Conservation (phyloP, 2,113 vertebrate genomes). For the Hippopotamus amphibius region DNA sequence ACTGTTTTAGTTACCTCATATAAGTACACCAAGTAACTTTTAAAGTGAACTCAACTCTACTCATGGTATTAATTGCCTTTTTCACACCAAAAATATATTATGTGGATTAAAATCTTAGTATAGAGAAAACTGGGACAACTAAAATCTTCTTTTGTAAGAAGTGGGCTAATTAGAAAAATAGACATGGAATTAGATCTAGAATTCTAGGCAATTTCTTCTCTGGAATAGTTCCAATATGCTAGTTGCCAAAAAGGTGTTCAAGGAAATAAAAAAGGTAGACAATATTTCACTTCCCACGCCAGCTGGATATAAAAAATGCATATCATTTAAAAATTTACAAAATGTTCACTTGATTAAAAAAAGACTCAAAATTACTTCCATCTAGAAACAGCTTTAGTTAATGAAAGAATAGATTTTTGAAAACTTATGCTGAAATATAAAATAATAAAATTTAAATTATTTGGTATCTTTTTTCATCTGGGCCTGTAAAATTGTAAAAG, state of each 20-base stretch:
- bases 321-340: constrained; percentile 51
- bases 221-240: constrained; percentile 55
- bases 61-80: constrained; percentile 26
- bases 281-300: constrained; percentile 22
- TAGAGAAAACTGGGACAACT: constrained; percentile 62
- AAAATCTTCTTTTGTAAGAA: constrained; percentile 60
- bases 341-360: constrained; percentile 46
- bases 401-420: constrained; percentile 10
- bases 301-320: constrained; percentile 48
- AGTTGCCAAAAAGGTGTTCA: constrained; percentile 78
- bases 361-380: constrained; percentile 37
- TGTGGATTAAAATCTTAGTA: constrained; percentile 58
- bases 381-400: constrained; percentile 54
- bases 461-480: constrained; percentile 34
- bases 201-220: constrained; percentile 56
- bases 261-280: constrained; percentile 72
- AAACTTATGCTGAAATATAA: constrained; percentile 58
- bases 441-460: constrained; percentile 34
- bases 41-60: constrained; percentile 32
- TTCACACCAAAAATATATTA: not conserved
- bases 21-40: constrained; percentile 34
- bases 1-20: constrained; percentile 13
- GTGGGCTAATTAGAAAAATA: constrained; percentile 72
- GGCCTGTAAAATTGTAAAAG: constrained; percentile 25
- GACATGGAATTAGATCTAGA: constrained; percentile 62